Conservation (phyloP, 2,888 invertebrate genomes). For the Lasioglossum vierecki region DNA sequence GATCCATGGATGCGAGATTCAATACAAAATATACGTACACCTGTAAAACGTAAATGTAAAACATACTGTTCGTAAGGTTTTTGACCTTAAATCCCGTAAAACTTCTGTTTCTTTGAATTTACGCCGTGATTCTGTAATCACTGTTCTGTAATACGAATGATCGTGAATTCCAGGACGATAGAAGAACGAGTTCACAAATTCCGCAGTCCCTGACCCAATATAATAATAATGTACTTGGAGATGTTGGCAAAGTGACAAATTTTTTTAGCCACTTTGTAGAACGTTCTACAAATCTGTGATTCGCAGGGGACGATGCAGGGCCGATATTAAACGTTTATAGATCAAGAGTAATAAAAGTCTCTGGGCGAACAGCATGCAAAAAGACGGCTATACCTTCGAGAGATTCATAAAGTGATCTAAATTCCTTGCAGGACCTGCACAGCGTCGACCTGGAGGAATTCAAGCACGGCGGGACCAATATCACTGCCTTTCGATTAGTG, state of each 20-base stretch:
- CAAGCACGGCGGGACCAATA: conserved; percentile 97
- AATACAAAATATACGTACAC: too few relatives aligned
- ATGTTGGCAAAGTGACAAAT: conserved; percentile 25
- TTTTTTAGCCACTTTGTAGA: not conserved
- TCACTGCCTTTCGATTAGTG: conserved; percentile 95
- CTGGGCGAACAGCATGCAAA: conserved; percentile 32
- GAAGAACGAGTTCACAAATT: not conserved
- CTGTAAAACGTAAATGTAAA: too few relatives aligned
- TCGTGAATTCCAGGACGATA: not conserved
- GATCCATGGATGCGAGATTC: not conserved
- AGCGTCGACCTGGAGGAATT: conserved; percentile 97
- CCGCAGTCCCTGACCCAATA: not conserved
- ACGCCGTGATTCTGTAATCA: too few relatives aligned
- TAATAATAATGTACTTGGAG: not conserved
- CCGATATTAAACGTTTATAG: conserved; percentile 42
- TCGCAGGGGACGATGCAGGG: not conserved
- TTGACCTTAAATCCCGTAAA: too few relatives aligned
- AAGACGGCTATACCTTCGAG: conserved; percentile 7
- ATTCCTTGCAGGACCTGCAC: conserved; percentile 90
- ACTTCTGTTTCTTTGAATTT: too few relatives aligned
- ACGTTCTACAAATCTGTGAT: conserved; percentile 28
- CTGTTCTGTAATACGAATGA: not conserved
- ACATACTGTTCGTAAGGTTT: too few relatives aligned
- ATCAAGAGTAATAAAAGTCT: conserved; percentile 52
- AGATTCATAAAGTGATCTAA: conserved; percentile 57